A percentile compares a stretch with the other conserved stretches of the same genome.
Evolutionary conservation across 2,797 vertebrate genomes (phyloP).

Genomic region (Gymnothorax reevesii): DNA sequence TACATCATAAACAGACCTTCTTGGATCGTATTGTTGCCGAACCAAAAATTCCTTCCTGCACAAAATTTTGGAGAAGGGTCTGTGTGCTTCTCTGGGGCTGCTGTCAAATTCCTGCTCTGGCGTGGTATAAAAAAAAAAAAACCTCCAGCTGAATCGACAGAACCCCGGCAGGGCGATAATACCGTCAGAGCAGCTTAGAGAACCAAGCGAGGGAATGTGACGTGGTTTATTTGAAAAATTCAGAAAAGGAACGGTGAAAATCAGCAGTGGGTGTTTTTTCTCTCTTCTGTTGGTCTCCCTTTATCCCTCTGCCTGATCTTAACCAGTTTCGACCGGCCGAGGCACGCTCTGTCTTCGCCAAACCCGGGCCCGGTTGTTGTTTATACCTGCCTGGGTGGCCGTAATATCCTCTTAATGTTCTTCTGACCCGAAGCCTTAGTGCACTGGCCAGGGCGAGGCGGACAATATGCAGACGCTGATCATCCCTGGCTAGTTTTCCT

Average conservation of each 20-base stretch:
- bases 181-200: neutral
- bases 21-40: neutral
- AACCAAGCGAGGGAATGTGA: neutral
- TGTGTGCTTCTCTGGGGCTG: neutral
- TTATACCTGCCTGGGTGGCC: constrained; percentile 42
- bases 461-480: constrained; percentile 42
- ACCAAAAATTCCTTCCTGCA: neutral
- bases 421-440: constrained; percentile 35
- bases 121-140: neutral
- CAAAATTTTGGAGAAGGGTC: neutral
- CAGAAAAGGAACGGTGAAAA: neutral
- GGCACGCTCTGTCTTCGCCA: neutral
- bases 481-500: neutral
- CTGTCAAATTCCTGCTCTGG: neutral
- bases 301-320: constrained; percentile 7
- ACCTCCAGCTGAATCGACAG: neutral
- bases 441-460: constrained; percentile 24
- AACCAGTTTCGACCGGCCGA: neutral
- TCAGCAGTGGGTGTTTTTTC: neutral
- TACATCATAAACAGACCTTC: neutral
- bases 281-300: neutral
- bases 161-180: neutral
- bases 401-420: constrained; percentile 35
- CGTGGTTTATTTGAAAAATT: neutral
- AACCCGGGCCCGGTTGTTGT: constrained; percentile 9